These are phyloP conservation scores for Zaprionus obscuricornis DNA, from an alignment of 2,888 invertebrate genomes.

Conservation along the genomic window DNA sequence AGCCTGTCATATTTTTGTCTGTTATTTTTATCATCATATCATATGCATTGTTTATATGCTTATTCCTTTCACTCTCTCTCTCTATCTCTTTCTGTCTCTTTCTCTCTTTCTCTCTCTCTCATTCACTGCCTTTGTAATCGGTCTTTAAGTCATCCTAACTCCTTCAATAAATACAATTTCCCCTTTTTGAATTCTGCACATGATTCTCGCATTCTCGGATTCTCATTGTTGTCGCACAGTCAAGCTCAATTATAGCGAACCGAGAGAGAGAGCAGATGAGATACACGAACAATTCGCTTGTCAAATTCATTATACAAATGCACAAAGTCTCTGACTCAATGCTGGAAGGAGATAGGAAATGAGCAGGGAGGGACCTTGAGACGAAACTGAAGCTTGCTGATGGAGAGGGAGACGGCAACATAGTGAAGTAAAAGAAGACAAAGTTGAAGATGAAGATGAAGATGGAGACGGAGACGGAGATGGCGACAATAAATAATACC, in stretches of 20 bases:
- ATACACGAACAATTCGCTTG: conserved; percentile 51
- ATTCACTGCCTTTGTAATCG: too few relatives aligned
- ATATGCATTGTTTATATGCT: background rate
- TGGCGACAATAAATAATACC: conserved; percentile 67
- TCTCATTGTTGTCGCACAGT: conserved; percentile 12
- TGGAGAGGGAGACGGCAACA: background rate
- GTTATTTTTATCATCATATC: too few relatives aligned
- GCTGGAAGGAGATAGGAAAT: background rate
- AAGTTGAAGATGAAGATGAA: too few relatives aligned
- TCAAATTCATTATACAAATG: conserved; percentile 70
- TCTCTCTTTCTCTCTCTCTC: too few relatives aligned
- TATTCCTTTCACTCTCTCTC: background rate
- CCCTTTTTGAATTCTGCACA: background rate
- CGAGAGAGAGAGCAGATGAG: too few relatives aligned
- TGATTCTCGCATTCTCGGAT: background rate
- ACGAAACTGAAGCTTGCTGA: too few relatives aligned
- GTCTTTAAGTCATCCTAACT: too few relatives aligned
- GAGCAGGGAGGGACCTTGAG: background rate
- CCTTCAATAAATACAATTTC: too few relatives aligned
- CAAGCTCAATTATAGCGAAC: conserved; percentile 49
- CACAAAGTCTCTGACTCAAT: conserved; percentile 20
- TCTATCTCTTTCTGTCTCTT: background rate
- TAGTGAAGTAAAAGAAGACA: too few relatives aligned
- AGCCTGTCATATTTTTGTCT: too few relatives aligned
- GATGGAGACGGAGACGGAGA: conserved; percentile 15